Evolutionary conservation across 2,113 vertebrate genomes (phyloP), one percentile per base, ranked within the genome.

Genomic region (Apeltes quadracus): DNA sequence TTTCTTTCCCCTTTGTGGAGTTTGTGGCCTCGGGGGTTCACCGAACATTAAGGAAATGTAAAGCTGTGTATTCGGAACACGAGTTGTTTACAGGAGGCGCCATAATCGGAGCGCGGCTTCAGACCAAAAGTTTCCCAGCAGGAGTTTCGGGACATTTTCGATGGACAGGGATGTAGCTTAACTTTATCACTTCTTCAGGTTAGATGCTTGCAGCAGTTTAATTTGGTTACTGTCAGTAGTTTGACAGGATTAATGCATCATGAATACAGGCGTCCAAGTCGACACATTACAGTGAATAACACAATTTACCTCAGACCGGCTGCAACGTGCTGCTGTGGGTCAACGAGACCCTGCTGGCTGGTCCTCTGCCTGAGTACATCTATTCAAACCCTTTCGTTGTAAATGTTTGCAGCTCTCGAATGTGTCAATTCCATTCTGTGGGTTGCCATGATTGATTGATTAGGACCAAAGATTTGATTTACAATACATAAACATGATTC

Each of bases 1-100:
- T 78, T 65, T 62, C 65, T 86, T 84, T 80, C 72, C 78, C 63
- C 56, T 81, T 73, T 46, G 36, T 48, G 56, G 39, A 69, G 63
- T 79, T 77, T 27, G 65, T 77, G 72, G 76, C 53, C 41, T 12
- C 8, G 46, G 20, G 72, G n/a, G 16, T 65, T 76, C 70, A 68
- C 61, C 34, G 56, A 72, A 76, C 56, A 70, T 59, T 72, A 78
- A 64, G 29, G 41, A 76, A 85, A 81, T 34, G 53, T 84, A 74
- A 85, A 77, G 48, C 66, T 78, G 59, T 69, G 16, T 43, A 29
- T 74, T 79, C 39, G 62, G 34, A 76, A 76, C 69, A 61, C 16
- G 56, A 36, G 36, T 34, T 72, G 78, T 89, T 89, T 80, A 76
- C 48, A 29, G 50, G 22, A 78, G 61, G 65, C 25, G 5, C 20